phyloP scores from a whole-genome alignment of 1,140 invertebrate genomes.

The Lordiphosa collinella region DNA sequence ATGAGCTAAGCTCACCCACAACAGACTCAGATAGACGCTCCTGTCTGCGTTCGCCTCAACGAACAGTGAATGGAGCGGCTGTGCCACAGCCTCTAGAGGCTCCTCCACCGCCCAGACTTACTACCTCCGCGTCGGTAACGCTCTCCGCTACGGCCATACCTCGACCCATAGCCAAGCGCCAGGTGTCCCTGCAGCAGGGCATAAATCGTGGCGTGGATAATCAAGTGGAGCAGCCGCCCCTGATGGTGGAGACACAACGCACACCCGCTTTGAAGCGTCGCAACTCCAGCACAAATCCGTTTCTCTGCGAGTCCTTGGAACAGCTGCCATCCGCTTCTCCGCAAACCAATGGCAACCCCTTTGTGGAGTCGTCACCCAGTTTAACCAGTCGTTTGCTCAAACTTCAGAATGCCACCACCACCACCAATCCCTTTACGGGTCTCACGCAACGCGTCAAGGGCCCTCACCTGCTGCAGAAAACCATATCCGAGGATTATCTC shows the following conservation, averaged over 20 bases:
- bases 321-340: neutral
- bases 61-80: neutral
- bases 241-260: neutral
- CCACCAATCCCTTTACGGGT: constrained; percentile 65
- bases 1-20: constrained; percentile 35
- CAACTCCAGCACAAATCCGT: constrained; percentile 75
- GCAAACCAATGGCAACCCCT: constrained; percentile 51
- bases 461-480: constrained; percentile 74
- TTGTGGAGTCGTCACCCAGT: constrained; percentile 26
- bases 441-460: constrained; percentile 67
- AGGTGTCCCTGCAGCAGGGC: constrained; percentile 55
- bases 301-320: constrained; percentile 61
- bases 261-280: constrained; percentile 48
- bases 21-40: constrained; percentile 30
- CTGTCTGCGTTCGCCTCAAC: constrained; percentile 11
- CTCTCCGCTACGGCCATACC: constrained; percentile 62
- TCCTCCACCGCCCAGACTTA: constrained; percentile 78
- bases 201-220: constrained; percentile 21
- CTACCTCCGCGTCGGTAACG: constrained; percentile 59
- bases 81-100: constrained; percentile 67
- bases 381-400: constrained; percentile 51
- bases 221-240: too few species aligned
- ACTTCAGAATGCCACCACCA: constrained; percentile 36
- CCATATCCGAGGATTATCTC: constrained; percentile 76
- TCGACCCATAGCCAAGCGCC: constrained; percentile 61